Conservation (phyloP, 1,140 invertebrate species). For the Bombus turneri region DNA sequence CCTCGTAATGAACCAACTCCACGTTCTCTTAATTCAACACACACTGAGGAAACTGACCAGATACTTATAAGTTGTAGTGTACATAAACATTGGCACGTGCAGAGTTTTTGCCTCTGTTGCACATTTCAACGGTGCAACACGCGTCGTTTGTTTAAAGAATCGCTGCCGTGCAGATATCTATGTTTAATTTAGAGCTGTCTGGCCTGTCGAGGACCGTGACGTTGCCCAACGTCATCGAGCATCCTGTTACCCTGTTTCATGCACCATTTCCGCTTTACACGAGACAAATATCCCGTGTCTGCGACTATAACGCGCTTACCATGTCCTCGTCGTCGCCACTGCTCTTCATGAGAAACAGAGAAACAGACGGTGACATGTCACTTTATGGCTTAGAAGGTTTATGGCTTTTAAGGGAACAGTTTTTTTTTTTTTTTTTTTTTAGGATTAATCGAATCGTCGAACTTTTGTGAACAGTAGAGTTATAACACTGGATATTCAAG, state of each 20-base stretch:
- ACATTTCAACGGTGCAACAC: background rate
- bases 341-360: background rate
- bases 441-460: background rate
- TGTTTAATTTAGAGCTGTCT: slow-evolving; percentile 9
- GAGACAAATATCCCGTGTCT: background rate
- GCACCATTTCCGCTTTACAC: background rate
- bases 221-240: background rate
- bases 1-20: background rate
- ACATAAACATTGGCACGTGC: background rate
- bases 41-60: too few species aligned
- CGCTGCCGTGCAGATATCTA: background rate
- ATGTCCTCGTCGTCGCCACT: background rate
- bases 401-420: background rate
- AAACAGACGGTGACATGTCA: too few species aligned
- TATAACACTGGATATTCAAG: background rate
- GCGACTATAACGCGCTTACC: background rate
- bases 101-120: background rate
- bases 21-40: background rate
- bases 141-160: slow-evolving; percentile 18
- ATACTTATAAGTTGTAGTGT: background rate
- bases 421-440: background rate
- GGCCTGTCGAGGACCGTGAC: background rate
- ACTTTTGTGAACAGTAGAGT: too few species aligned
- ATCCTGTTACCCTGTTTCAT: background rate
- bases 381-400: too few species aligned